These are phyloP conservation scores for Nibea albiflora DNA, from an alignment of 2,113 vertebrate species.

Conservation along the genomic window DNA sequence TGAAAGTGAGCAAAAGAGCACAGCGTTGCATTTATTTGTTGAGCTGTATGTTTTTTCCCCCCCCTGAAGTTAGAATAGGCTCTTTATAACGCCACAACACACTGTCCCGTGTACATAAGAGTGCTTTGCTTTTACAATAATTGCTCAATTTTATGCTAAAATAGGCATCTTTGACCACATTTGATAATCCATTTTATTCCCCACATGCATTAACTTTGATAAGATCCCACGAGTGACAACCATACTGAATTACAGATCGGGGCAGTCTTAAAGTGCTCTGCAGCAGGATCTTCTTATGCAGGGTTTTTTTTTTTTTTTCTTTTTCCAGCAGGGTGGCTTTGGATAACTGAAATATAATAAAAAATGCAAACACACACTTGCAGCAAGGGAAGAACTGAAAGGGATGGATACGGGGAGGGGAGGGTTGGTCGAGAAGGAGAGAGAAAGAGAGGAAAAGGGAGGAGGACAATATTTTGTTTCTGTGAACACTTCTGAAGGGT, in stretches of 20 bases:
- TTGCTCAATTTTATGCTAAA: conserved; percentile 65
- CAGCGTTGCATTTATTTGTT: conserved; percentile 43
- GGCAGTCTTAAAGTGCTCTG: conserved; percentile 57
- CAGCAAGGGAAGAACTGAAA: conserved; percentile 35
- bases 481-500: conserved; percentile 57
- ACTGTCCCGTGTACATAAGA: conserved; percentile 32
- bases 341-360: conserved; percentile 80
- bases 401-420: conserved; percentile 5
- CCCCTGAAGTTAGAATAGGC: conserved; percentile 41
- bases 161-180: conserved; percentile 71
- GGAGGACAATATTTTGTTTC: conserved; percentile 62
- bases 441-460: conserved; percentile 20
- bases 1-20: conserved; percentile 62
- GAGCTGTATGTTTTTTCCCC: conserved; percentile 30
- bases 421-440: background rate
- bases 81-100: conserved; percentile 49
- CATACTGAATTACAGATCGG: conserved; percentile 63
- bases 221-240: conserved; percentile 70
- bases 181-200: conserved; percentile 71
- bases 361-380: conserved; percentile 70
- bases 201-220: conserved; percentile 68
- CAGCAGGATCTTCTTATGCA: conserved; percentile 70
- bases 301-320: conserved; percentile 24
- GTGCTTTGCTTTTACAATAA: conserved; percentile 61
- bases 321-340: conserved; percentile 78